Percentiles rank a stretch among this genome's conserved stretches.
Evolutionary conservation across 2,888 invertebrate genomes (phyloP).

Genomic region (Clunio marinus): DNA sequence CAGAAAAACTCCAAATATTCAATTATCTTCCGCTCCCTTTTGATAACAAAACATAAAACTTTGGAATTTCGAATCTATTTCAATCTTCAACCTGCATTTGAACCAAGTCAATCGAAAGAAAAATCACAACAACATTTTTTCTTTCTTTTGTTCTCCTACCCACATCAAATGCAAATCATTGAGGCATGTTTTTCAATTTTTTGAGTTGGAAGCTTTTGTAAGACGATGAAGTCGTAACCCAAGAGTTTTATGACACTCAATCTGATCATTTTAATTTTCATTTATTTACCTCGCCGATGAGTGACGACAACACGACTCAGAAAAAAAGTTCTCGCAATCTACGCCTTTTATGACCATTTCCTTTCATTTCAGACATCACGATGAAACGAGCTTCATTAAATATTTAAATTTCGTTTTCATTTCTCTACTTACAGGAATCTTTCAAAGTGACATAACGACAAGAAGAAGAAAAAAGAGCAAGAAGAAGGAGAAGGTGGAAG

Average conservation of each 20-base stretch:
- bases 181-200: neutral
- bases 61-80: too few species aligned
- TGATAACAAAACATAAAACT: too few species aligned
- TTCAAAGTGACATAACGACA: neutral
- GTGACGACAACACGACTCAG: neutral
- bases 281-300: too few species aligned
- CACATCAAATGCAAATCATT: neutral
- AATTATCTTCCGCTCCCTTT: too few species aligned
- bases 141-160: neutral
- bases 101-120: too few species aligned
- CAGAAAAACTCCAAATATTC: too few species aligned
- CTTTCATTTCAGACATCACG: neutral
- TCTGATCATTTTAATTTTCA: too few species aligned
- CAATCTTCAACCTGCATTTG: too few species aligned
- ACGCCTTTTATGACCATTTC: conserved; percentile 23
- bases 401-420: conserved; percentile 35
- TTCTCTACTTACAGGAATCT: conserved; percentile 10
- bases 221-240: too few species aligned
- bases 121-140: too few species aligned
- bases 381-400: conserved; percentile 19
- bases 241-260: too few species aligned
- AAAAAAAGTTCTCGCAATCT: neutral
- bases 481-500: neutral
- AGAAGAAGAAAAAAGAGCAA: conserved; percentile 5
- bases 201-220: neutral